Conservation (phyloP, 2,888 invertebrate species). For the Yponomeuta malinellus region DNA sequence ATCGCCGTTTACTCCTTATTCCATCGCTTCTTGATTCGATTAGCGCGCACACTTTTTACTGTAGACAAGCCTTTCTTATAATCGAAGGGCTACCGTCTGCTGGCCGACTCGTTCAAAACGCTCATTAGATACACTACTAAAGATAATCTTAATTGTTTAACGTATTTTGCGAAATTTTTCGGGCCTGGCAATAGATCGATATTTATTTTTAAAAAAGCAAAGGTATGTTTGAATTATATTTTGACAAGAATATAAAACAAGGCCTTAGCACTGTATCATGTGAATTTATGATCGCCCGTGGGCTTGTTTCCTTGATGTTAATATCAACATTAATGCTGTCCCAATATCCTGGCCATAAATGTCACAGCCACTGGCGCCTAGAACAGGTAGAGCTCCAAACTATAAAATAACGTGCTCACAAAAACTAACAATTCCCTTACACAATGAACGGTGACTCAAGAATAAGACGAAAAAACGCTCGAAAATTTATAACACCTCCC, state of each 20-base stretch:
- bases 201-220: slow-evolving; percentile 18
- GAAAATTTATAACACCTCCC: slow-evolving; percentile 65
- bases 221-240: slow-evolving; percentile 47
- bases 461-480: slow-evolving; percentile 42
- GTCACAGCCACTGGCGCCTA: slow-evolving; percentile 73
- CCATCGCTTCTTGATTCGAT: slow-evolving; percentile 44
- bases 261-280: slow-evolving; percentile 44
- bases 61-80: slow-evolving; percentile 31
- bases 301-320: slow-evolving; percentile 63
- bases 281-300: slow-evolving; percentile 59
- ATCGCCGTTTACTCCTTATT: slow-evolving; percentile 43
- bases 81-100: slow-evolving; percentile 28
- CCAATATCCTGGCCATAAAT: slow-evolving; percentile 72
- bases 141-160: slow-evolving; percentile 18
- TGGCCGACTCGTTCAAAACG: slow-evolving; percentile 28
- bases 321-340: slow-evolving; percentile 71
- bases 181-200: neutral
- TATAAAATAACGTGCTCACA: slow-evolving; percentile 50
- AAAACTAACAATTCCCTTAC: slow-evolving; percentile 54
- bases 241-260: slow-evolving; percentile 53
- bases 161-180: neutral
- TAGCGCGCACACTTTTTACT: slow-evolving; percentile 39
- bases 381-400: slow-evolving; percentile 60
- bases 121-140: slow-evolving; percentile 34
- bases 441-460: slow-evolving; percentile 56